Percentiles rank a stretch among this genome's conserved stretches.
phyloP scores from a whole-genome alignment of 2,797 vertebrate species.

The Menidia menidia region DNA sequence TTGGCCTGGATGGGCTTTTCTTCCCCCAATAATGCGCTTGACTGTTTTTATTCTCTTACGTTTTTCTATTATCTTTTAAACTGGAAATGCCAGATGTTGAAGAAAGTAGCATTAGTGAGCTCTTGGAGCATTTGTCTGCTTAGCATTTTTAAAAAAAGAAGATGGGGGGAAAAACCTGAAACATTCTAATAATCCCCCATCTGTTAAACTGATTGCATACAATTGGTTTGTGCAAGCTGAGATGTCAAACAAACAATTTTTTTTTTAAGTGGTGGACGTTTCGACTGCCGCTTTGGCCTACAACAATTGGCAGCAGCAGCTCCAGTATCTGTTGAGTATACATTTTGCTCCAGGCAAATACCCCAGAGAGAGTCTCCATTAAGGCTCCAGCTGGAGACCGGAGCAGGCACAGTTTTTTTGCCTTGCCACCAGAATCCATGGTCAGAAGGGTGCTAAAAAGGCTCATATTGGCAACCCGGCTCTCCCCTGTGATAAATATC shows the following conservation, averaged over 20 bases:
- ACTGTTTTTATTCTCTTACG: constrained; percentile 27
- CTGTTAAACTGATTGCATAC: constrained; percentile 34
- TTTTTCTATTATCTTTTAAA: constrained; percentile 10
- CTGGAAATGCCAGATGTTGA: constrained; percentile 19
- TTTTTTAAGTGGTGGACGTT: constrained; percentile 17
- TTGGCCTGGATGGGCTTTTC: constrained; percentile 21
- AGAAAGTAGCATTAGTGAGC: constrained; percentile 13
- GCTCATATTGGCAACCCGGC: constrained; percentile 81
- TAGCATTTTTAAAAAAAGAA: constrained; percentile 38
- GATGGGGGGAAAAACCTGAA: constrained; percentile 17
- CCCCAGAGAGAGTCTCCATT: constrained; percentile 72
- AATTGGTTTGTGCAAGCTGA: constrained; percentile 23
- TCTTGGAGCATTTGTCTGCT: constrained; percentile 20
- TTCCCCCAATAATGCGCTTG: constrained; percentile 39
- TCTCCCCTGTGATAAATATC: constrained; percentile 92
- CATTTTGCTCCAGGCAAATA: constrained; percentile 53
- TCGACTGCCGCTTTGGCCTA: constrained; percentile 33
- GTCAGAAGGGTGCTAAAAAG: constrained; percentile 76
- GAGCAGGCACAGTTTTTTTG: constrained; percentile 66
- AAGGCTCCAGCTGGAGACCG: constrained; percentile 69
- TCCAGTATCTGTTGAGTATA: constrained; percentile 51
- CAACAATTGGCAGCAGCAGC: constrained; percentile 56
- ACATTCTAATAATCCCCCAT: constrained; percentile 35
- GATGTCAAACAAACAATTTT: background rate
- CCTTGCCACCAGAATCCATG: constrained; percentile 72